phyloP scores from a whole-genome alignment of 1,140 invertebrate genomes.

The Metopolophium dirhodum region DNA sequence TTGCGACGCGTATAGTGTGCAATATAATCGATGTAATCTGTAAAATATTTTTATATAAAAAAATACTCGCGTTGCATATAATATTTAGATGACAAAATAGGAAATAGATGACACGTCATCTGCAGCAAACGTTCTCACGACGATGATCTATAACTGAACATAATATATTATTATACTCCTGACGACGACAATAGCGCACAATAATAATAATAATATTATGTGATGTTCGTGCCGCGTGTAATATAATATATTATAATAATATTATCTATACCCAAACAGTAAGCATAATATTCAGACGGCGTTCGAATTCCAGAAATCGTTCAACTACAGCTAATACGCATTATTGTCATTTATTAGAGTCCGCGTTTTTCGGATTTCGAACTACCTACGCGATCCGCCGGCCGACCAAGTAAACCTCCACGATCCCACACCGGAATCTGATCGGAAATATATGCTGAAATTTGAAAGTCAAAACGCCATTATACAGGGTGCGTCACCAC shows the following conservation, averaged over 20 bases:
- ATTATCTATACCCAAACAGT: neutral
- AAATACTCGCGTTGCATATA: neutral
- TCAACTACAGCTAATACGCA: neutral
- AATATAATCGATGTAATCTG: neutral
- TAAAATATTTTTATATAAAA: neutral
- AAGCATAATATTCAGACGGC: neutral
- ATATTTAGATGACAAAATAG: slow-evolving; percentile 3
- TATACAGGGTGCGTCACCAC: no score
- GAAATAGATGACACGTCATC: neutral
- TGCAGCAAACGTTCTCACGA: neutral
- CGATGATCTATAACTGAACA: neutral
- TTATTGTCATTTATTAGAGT: neutral
- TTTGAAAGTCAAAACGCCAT: no score
- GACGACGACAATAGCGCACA: neutral
- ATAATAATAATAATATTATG: neutral
- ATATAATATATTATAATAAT: neutral
- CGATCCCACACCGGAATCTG: no score
- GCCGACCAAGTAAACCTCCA: no score
- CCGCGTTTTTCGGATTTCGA: neutral
- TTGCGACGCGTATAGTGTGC: no score
- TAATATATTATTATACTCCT: neutral
- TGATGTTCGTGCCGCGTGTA: neutral
- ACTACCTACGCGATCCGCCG: neutral
- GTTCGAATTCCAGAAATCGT: neutral
- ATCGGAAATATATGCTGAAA: no score